These are phyloP conservation scores for Agrochola lota DNA, from an alignment of 2,888 invertebrate species.

Conservation along the genomic window DNA sequence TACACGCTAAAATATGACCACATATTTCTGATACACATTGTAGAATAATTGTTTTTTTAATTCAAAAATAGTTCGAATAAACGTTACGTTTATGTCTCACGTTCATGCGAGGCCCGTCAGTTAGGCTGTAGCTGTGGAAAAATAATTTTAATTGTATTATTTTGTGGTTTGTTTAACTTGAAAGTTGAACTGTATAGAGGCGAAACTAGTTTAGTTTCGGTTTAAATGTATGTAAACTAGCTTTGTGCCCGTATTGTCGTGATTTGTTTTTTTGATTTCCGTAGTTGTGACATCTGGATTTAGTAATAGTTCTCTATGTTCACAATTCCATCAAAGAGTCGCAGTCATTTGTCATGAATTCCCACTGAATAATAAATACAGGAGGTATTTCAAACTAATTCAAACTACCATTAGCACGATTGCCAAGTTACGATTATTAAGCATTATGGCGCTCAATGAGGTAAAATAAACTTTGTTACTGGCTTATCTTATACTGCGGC, in stretches of 20 bases:
- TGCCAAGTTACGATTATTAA: neutral
- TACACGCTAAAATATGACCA: no score
- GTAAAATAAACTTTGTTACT: no score
- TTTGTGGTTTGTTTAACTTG: conserved; percentile 38
- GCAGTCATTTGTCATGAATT: no score
- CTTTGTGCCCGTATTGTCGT: no score
- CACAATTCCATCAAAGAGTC: neutral
- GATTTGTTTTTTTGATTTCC: conserved; percentile 6
- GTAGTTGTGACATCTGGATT: neutral
- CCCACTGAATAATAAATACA: no score
- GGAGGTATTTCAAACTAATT: neutral
- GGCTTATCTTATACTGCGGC: no score
- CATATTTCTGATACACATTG: no score
- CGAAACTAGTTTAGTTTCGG: conserved; percentile 32
- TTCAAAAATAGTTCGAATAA: neutral
- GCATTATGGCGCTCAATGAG: neutral
- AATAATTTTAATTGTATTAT: conserved; percentile 55
- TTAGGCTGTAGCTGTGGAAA: neutral
- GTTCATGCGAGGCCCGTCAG: neutral
- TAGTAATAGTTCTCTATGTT: neutral
- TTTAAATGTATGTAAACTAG: conserved; percentile 9
- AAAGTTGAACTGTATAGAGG: neutral
- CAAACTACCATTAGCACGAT: no score
- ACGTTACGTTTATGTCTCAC: neutral
- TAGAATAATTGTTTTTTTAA: neutral